Evolutionary conservation across 2,797 vertebrate genomes (phyloP).

Genomic region (Silurus lanzhouensis): DNA sequence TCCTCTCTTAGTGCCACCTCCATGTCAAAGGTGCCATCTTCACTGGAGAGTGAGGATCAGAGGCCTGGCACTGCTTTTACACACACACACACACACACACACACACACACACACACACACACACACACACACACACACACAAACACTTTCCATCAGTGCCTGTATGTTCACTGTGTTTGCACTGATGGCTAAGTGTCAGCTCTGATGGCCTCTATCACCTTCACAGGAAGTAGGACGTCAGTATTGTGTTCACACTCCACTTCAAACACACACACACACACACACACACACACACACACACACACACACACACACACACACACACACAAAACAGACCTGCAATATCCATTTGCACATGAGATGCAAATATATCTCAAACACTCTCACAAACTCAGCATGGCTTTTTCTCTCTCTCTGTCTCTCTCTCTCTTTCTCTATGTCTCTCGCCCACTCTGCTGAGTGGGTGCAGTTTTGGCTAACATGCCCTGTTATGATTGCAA

Average conservation of each 20-base stretch:
- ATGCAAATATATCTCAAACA: conserved; percentile 35
- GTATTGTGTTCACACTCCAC: conserved; percentile 23
- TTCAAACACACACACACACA: conserved; percentile 17
- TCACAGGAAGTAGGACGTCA: conserved; percentile 43
- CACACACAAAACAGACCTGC: conserved; percentile 9
- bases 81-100: neutral
- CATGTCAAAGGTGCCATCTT: conserved; percentile 36
- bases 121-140: conserved; percentile 28
- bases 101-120: conserved; percentile 13
- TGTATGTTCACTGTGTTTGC: conserved; percentile 32
- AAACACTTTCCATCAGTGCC: conserved; percentile 32
- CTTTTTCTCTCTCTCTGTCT: neutral
- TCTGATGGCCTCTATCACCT: conserved; percentile 49
- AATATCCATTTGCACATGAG: conserved; percentile 12
- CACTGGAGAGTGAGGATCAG: conserved; percentile 34
- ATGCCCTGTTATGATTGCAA: conserved; percentile 45
- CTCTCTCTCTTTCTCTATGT: neutral
- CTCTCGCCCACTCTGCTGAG: conserved; percentile 19
- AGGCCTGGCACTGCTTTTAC: neutral
- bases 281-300: conserved; percentile 31
- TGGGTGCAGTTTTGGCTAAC: conserved; percentile 40
- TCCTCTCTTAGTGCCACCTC: conserved; percentile 28
- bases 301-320: conserved; percentile 21
- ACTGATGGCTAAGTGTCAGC: conserved; percentile 48
- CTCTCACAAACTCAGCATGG: neutral